These are phyloP conservation scores for Prunella fulvescens DNA, from an alignment of 2,113 vertebrate species.

Conservation along the genomic window DNA sequence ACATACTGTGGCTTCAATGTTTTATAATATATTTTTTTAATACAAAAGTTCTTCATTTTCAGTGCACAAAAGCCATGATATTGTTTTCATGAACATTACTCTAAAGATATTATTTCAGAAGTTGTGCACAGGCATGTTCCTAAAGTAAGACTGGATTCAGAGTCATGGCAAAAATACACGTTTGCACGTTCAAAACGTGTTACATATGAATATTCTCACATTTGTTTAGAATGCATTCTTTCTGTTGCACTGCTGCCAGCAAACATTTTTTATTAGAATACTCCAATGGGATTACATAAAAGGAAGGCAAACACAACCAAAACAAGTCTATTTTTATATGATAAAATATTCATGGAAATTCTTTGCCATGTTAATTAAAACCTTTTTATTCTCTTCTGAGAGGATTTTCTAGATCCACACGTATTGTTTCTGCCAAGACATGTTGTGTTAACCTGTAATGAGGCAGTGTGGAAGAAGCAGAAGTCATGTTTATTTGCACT, in stretches of 20 bases:
- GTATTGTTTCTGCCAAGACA: background rate
- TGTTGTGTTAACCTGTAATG: background rate
- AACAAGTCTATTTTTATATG: background rate
- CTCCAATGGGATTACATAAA: background rate
- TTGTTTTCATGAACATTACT: background rate
- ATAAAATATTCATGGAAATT: background rate
- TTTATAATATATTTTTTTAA: background rate
- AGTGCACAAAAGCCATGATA: background rate
- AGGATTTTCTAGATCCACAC: background rate
- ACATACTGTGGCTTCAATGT: background rate
- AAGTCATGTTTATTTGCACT: background rate
- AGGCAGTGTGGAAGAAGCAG: background rate
- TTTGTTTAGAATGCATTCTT: background rate
- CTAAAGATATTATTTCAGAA: background rate
- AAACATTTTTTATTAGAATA: background rate
- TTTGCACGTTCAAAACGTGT: rapidly evolving
- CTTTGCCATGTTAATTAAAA: background rate
- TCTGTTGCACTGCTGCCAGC: background rate
- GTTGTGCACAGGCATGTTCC: background rate
- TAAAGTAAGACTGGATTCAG: background rate
- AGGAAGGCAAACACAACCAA: background rate
- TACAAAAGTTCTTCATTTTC: background rate
- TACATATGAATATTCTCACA: background rate
- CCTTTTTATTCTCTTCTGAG: background rate
- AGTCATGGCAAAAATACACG: background rate